Evolutionary conservation across 2,888 invertebrate genomes (phyloP), one percentile per base, ranked within the genome.

Genomic region (Diarsia brunnea): DNA sequence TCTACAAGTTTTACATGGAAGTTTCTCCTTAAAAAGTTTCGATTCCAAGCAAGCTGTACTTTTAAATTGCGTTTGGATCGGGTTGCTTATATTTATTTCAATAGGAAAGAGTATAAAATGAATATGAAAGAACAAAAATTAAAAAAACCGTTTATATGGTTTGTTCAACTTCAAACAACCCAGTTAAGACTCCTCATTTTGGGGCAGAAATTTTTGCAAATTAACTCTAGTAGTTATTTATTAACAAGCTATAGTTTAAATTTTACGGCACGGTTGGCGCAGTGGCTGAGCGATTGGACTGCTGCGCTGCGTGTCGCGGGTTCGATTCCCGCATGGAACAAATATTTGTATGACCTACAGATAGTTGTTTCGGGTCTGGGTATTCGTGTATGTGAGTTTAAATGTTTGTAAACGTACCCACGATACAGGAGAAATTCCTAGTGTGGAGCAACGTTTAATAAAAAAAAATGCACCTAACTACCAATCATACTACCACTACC

Each of bases 1-100:
- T 80, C 55, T 24, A 55, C 55, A 55, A 24, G 55, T 58, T 58
- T 67, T 49, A 66, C 61, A 24, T 21, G 8, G 43, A 71, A 71
- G 61, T 71, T 82, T 66, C 27, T 61, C 38, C 14, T 5, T 53
- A 19, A 8, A 4, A 24, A 55, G 65, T 65, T 65, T 61, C 53
- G 38, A 24, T 60, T 53, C n/a, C n/a, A 12, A 19, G 3, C 31
- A 43, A 24, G 45, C 61, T 4, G 47, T 49, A n/a, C 65, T 82
- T 73, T 43, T 43, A n/a, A 64, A 45, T 24, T 49, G 10, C 16
- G 5, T 31, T 58, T 49, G 27, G 4, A 8, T n/a, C 21, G 11
- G 5, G 5, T 45, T 66, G n/a, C 7, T 38, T 38, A 38, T 14
- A 12, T 12, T 43, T 11, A 45, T 60, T 69, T 60, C 5, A 21